phyloP scores from a whole-genome alignment of 2,113 vertebrate genomes.

The Callionymus lyra region DNA sequence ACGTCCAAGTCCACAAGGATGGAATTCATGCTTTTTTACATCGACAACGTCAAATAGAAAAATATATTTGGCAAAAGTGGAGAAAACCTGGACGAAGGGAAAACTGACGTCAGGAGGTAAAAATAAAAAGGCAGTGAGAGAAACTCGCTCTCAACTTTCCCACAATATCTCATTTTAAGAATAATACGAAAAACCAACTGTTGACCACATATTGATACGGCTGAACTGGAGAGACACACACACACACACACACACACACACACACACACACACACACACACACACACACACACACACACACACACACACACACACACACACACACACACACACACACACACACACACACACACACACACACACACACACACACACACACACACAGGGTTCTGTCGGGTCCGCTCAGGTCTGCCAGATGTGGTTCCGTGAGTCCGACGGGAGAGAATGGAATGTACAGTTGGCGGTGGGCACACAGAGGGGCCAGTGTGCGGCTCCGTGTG shows the following conservation, averaged over 20 bases:
- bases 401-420: constrained; percentile 41
- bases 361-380: constrained; percentile 13
- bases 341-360: constrained; percentile 13
- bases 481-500: constrained; percentile 33
- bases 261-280: constrained; percentile 9
- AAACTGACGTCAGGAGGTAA: too few relatives aligned
- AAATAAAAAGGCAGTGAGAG: too few relatives aligned
- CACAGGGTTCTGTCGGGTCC: constrained; percentile 6
- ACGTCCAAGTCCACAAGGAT: too few relatives aligned
- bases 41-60: too few relatives aligned
- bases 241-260: constrained; percentile 13
- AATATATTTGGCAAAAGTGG: too few relatives aligned
- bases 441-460: constrained; percentile 46
- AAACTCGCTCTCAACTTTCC: too few relatives aligned
- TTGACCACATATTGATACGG: constrained; percentile 15
- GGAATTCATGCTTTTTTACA: too few relatives aligned
- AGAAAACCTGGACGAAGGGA: too few relatives aligned
- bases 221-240: constrained; percentile 11
- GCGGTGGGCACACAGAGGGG: constrained; percentile 43
- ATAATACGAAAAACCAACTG: constrained; percentile 9
- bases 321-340: constrained; percentile 6
- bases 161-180: too few relatives aligned
- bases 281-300: constrained; percentile 8
- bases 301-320: constrained; percentile 13
- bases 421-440: constrained; percentile 40